Evolutionary conservation across 2,113 vertebrate species (phyloP).

Genomic region (Alethe diademata): DNA sequence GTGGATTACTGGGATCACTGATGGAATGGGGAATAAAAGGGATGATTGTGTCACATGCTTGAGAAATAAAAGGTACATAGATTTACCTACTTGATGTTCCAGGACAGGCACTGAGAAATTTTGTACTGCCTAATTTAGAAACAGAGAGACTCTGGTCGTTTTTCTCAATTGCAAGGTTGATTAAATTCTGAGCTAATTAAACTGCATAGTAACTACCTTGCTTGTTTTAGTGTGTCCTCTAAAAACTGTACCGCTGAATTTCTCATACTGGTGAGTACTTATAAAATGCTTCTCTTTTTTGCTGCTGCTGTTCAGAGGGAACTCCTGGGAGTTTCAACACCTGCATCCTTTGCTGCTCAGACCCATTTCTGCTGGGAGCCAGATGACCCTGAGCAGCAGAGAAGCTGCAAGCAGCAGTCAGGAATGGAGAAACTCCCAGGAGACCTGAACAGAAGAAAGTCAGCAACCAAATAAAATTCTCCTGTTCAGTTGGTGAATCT

Average conservation of each 20-base stretch:
- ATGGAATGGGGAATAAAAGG: neutral
- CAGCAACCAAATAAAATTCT: neutral
- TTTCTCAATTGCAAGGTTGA: neutral
- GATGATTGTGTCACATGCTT: neutral
- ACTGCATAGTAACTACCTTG: neutral
- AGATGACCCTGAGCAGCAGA: neutral
- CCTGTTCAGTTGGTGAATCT: neutral
- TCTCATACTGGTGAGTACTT: neutral
- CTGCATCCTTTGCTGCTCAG: neutral
- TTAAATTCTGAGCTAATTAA: constrained; percentile 1
- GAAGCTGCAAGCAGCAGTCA: neutral
- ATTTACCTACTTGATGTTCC: neutral
- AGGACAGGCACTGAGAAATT: neutral
- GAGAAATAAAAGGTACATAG: neutral
- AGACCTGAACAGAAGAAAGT: neutral
- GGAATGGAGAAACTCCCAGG: neutral
- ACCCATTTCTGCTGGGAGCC: neutral
- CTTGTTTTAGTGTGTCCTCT: neutral
- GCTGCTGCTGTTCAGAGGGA: neutral
- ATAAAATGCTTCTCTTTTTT: neutral
- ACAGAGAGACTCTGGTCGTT: neutral
- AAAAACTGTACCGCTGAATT: neutral
- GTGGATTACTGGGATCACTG: neutral
- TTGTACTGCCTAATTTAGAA: neutral
- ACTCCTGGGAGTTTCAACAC: neutral